Percentiles rank a stretch among this genome's conserved stretches.
Conservation (phyloP, 2,888 invertebrate species). For the Stomorhina lunata region DNA sequence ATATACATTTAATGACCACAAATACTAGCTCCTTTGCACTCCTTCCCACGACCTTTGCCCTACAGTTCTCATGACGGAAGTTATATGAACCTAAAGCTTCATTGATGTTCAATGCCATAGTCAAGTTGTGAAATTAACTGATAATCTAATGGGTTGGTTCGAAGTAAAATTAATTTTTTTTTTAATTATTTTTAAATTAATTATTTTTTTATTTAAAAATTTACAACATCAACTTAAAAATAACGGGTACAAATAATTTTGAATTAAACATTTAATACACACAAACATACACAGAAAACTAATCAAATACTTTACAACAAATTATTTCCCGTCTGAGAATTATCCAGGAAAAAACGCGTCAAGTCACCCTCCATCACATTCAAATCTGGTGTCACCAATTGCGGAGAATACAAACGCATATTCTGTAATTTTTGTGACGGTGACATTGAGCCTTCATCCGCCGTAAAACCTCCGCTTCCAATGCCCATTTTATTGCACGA, state of each 20-base stretch:
- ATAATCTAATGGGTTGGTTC: too few relatives aligned
- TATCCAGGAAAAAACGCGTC: conserved; percentile 65
- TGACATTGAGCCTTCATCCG: conserved; percentile 80
- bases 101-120: too few relatives aligned
- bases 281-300: not conserved
- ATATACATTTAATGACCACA: too few relatives aligned
- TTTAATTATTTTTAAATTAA: not conserved
- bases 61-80: too few relatives aligned
- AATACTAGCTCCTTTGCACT: too few relatives aligned
- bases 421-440: conserved; percentile 85
- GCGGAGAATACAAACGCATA: conserved; percentile 82
- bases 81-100: too few relatives aligned
- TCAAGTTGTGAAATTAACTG: too few relatives aligned
- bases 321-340: conserved; percentile 48
- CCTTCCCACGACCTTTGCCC: too few relatives aligned
- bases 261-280: not conserved
- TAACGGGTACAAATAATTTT: not conserved
- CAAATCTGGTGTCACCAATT: conserved; percentile 63
- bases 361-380: conserved; percentile 61
- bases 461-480: conserved; percentile 68
- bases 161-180: not conserved
- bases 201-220: not conserved
- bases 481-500: conserved; percentile 79
- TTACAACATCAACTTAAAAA: not conserved
- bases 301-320: conserved; percentile 40